Evolutionary conservation across 2,888 invertebrate species (phyloP), one percentile per base, ranked within the genome.

Genomic region (Pedicia rivosa): DNA sequence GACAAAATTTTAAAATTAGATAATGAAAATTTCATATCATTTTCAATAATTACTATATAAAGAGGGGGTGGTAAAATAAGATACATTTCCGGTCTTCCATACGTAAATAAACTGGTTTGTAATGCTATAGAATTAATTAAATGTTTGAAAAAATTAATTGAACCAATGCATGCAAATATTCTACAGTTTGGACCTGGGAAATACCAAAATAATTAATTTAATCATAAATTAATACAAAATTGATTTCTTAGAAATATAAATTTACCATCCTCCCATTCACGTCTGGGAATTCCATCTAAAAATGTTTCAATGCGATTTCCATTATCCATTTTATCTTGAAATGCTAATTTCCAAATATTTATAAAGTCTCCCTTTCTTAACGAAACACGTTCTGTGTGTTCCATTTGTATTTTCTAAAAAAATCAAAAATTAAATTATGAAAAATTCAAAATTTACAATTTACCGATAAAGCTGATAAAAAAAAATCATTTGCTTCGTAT

Each of bases 81-180:
- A 50, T 70, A 78, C 40, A 80, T 59, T 47, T 73, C 70, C 17
- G 70, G 63, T 43, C 74, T 65, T 25, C 80, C 81, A 41, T 66
- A 54, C 19, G 63, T 61, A 40, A 66, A 60, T 4, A 72, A 54
- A 36, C 65, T 62, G 38, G 62, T 66, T 55, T 74, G 71, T 46
- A 72, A 70, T 5, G 74, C 56, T 36, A 75, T 57, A 16, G 68
- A 70, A 45, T 64, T 62, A 22, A 78, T 65, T 38, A 81, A 49
- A 54, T 74, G 68, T 46, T 63, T 69, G n/a, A 80, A 62, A 54
- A 78, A 76, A 2, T 54, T 53, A 17, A 64, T 47, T 7, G 53
- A 55, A 1, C 58, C 57, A 3, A 56, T 50, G 6, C 65, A 64
- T 2, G 70, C 64, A 59, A 73, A 62, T 2, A 72, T 54, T 12